Evolutionary conservation across 2,797 vertebrate species (phyloP), one percentile per base, ranked within the genome.

Genomic region (Echeneis naucrates): DNA sequence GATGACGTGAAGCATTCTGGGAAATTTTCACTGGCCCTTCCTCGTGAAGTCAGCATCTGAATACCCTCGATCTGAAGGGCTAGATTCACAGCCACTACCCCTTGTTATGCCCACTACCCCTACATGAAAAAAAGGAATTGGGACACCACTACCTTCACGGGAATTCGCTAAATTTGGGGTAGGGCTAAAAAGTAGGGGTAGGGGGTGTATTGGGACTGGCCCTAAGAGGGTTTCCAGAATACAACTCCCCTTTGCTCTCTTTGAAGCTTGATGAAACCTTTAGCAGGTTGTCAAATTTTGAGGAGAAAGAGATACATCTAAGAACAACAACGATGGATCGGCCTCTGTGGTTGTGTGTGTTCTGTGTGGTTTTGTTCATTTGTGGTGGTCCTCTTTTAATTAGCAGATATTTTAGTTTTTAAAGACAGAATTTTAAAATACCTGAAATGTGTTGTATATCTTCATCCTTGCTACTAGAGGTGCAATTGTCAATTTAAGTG

Each of bases 251-350:
- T 66, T 77, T 60, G 59, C 65, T 65, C 47, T 62, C 81, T 92
- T 90, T 83, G 77, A 84, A 85, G 74, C 55, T 66, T 55, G 14
- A 63, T 21, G 61, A 70, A 81, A 66, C 83, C 69, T 61, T 48
- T 72, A 72, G 86, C 72, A 52, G 44, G 35, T 56, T 67, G 71
- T 69, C 70, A 56, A 54, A 44, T 52, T 79, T 68, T 70, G 65
- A 59, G 60, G 78, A 64, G 72, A 68, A 72, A 74, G 54, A 81
- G 26, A 82, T 62, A 35, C 78, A 24, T 56, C 60, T 40, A 24
- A 69, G 45, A 57, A 50, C n/a, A 17, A 10, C 37, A 42, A 40
- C 47, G 55, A 14, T 58, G 50, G 65, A 65, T 48, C 40, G 14
- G 27, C 63, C 62, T 32, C 24, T 51, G 37, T 27, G 48, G 27